Evolutionary conservation across 2,797 vertebrate species (phyloP).

Genomic region (Gymnothorax reevesii): DNA sequence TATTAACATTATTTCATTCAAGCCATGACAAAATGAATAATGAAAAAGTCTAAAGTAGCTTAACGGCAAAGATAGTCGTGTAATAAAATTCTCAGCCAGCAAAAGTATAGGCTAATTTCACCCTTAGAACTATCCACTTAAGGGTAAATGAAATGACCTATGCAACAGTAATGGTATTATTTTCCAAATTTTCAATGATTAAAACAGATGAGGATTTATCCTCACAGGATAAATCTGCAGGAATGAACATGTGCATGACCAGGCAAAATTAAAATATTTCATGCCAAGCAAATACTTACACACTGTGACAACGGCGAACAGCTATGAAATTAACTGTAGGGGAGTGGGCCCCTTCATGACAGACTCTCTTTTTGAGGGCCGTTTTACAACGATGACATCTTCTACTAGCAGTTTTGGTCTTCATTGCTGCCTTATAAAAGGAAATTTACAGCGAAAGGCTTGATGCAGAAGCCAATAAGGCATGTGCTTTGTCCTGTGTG

Average conservation of each 20-base stretch:
- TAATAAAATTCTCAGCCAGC: background rate
- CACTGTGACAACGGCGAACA: background rate
- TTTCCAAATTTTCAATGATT: background rate
- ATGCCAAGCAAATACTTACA: slow-evolving; percentile 39
- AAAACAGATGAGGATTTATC: slow-evolving; percentile 21
- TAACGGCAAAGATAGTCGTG: background rate
- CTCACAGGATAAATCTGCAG: slow-evolving; percentile 28
- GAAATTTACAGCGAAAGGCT: slow-evolving; percentile 21
- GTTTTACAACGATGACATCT: background rate
- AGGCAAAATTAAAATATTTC: slow-evolving; percentile 38
- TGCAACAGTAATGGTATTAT: background rate
- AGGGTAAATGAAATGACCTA: background rate
- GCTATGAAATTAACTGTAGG: slow-evolving; percentile 31
- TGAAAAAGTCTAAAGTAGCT: background rate
- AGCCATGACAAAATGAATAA: background rate
- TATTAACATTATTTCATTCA: background rate
- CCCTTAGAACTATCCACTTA: background rate
- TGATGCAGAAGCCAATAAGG: slow-evolving; percentile 37
- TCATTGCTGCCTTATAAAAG: slow-evolving; percentile 37
- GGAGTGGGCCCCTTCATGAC: slow-evolving; percentile 32
- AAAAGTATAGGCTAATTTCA: background rate
- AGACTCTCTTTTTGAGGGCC: slow-evolving; percentile 30
- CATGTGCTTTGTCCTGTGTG: slow-evolving; percentile 51
- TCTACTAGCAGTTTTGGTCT: background rate
- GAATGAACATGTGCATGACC: slow-evolving; percentile 16